Evolutionary conservation across 2,797 vertebrate species (phyloP).

Genomic region (Rhinella marina): DNA sequence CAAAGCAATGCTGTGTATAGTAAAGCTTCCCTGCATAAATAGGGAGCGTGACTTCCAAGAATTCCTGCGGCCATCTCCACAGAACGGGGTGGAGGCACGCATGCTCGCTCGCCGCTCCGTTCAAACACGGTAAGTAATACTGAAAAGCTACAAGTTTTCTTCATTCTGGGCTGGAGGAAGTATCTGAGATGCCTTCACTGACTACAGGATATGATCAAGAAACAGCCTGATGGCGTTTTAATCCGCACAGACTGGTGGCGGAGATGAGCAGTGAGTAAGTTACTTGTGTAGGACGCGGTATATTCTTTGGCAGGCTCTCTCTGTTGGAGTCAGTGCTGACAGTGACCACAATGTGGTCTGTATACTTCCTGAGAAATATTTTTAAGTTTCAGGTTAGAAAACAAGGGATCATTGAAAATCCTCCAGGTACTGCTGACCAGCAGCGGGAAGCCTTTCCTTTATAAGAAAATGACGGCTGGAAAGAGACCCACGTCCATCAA

Average conservation of each 20-base stretch:
- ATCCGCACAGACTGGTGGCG: neutral
- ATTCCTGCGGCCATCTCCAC: too few relatives aligned
- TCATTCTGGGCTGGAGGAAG: too few relatives aligned
- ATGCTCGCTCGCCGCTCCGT: too few relatives aligned
- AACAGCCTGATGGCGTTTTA: too few relatives aligned
- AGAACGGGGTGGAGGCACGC: too few relatives aligned
- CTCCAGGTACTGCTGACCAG: neutral
- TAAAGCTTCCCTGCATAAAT: too few relatives aligned
- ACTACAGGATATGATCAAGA: too few relatives aligned
- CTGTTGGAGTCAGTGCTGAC: slow-evolving; percentile 19
- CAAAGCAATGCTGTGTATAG: too few relatives aligned
- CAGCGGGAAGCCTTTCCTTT: neutral
- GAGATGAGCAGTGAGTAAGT: neutral
- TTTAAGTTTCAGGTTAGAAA: slow-evolving; percentile 26
- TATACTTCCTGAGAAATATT: slow-evolving; percentile 48
- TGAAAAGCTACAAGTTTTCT: too few relatives aligned
- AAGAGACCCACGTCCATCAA: neutral
- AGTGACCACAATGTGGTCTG: slow-evolving; percentile 45
- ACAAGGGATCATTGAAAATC: slow-evolving; percentile 14
- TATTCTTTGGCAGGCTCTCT: neutral
- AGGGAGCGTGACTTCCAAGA: too few relatives aligned
- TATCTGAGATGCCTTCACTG: too few relatives aligned
- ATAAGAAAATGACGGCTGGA: neutral
- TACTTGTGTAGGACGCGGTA: neutral
- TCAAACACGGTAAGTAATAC: too few relatives aligned